phyloP scores from a whole-genome alignment of 2,888 invertebrate species.

The Busseola fusca region DNA sequence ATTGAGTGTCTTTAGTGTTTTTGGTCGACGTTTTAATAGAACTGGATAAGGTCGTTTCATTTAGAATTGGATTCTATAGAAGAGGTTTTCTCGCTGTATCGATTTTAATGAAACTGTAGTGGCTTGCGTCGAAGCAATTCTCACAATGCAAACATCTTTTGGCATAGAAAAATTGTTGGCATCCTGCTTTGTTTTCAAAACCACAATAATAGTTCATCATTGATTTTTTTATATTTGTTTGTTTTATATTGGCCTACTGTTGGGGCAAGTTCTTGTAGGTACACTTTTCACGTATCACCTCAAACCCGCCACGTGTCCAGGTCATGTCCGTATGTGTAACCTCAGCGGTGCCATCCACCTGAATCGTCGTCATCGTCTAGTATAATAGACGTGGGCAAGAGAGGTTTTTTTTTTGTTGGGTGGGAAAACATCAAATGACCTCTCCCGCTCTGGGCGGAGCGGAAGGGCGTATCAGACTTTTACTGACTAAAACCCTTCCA shows the following conservation, averaged over 20 bases:
- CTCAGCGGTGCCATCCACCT: background rate
- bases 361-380: background rate
- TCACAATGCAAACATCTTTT: background rate
- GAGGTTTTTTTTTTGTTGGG: too few relatives aligned
- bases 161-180: background rate
- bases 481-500: too few relatives aligned
- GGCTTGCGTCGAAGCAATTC: constrained; percentile 1
- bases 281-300: background rate
- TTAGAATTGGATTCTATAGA: constrained; percentile 31
- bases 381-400: background rate
- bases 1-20: constrained; percentile 33
- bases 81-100: constrained; percentile 15
- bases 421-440: too few relatives aligned
- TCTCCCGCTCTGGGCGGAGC: too few relatives aligned
- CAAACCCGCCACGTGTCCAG: background rate
- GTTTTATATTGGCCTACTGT: background rate
- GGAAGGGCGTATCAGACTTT: too few relatives aligned
- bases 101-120: constrained; percentile 19
- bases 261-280: too few relatives aligned
- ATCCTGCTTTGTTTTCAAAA: background rate
- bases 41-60: constrained; percentile 11
- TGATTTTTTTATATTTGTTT: background rate
- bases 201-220: background rate
- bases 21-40: constrained; percentile 43
- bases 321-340: too few relatives aligned